Percentiles rank a stretch among this genome's conserved stretches.
Evolutionary conservation across 2,113 vertebrate species (phyloP).

Genomic region (Arizona elegans): DNA sequence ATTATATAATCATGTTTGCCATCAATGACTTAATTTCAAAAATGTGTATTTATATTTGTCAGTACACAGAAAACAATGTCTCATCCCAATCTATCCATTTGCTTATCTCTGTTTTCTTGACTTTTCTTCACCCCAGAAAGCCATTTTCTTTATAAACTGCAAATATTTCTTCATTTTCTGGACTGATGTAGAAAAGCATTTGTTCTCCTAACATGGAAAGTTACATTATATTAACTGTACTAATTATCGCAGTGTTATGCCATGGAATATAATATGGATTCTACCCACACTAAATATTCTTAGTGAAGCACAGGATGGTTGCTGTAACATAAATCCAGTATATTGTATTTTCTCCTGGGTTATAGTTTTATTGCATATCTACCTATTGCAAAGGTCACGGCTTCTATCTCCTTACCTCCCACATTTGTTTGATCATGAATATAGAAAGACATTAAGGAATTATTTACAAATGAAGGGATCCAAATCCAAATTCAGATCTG

Average conservation of each 20-base stretch:
- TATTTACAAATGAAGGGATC: background rate
- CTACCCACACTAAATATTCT: background rate
- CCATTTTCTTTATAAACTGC: background rate
- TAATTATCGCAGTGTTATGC: background rate
- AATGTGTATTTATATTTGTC: background rate
- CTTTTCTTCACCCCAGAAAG: background rate
- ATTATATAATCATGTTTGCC: background rate
- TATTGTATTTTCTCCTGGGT: background rate
- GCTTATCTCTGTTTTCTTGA: background rate
- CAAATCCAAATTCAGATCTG: background rate
- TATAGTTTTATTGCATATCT: background rate
- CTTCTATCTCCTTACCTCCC: background rate
- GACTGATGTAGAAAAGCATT: background rate
- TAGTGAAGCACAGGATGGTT: background rate
- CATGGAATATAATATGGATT: background rate
- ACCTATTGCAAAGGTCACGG: background rate
- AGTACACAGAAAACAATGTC: background rate
- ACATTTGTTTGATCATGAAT: background rate
- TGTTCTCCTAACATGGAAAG: background rate
- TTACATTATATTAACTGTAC: background rate
- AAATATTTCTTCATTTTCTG: background rate
- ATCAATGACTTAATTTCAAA: background rate
- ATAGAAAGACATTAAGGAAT: background rate
- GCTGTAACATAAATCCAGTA: background rate
- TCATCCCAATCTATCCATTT: background rate